Evolutionary conservation across 2,797 vertebrate genomes (phyloP).

Genomic region (Rachycentron canadum): DNA sequence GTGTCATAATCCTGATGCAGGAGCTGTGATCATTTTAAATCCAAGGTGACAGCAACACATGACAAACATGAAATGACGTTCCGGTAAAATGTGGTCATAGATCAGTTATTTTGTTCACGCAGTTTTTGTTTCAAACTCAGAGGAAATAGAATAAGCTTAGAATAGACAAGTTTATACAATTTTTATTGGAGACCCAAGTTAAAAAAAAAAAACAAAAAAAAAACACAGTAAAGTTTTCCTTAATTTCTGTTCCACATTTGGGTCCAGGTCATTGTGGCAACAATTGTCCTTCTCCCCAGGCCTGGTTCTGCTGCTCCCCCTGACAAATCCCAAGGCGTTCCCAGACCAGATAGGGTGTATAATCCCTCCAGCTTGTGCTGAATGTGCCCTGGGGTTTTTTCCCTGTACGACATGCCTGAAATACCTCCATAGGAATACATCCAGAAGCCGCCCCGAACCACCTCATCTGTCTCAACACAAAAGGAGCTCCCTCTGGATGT

Average conservation of each 20-base stretch:
- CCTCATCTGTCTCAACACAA: slow-evolving; percentile 54
- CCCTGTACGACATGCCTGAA: slow-evolving; percentile 52
- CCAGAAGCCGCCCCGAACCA: slow-evolving; percentile 37
- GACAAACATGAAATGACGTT: not conserved
- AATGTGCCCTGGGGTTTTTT: slow-evolving; percentile 45
- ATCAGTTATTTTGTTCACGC: not conserved
- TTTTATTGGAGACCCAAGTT: too few relatives aligned
- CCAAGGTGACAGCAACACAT: slow-evolving; percentile 21
- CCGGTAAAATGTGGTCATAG: not conserved
- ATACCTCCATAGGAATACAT: slow-evolving; percentile 41
- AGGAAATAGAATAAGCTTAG: not conserved
- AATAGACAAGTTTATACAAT: not conserved
- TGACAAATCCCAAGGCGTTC: slow-evolving; percentile 28
- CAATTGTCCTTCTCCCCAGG: slow-evolving; percentile 2
- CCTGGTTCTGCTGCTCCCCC: slow-evolving; percentile 9
- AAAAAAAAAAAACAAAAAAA: not conserved
- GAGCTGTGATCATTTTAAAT: slow-evolving; percentile 32
- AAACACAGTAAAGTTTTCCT: not conserved
- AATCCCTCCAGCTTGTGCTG: slow-evolving; percentile 43
- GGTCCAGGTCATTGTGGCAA: slow-evolving; percentile 11
- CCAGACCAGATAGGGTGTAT: slow-evolving; percentile 37
- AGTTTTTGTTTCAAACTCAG: not conserved
- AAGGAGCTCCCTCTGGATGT: slow-evolving; percentile 24
- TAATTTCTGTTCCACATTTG: not conserved
- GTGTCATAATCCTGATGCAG: slow-evolving; percentile 21